These are phyloP conservation scores for Chrysochloris asiatica DNA, from an alignment of 2,113 vertebrate species.

Conservation along the genomic window DNA sequence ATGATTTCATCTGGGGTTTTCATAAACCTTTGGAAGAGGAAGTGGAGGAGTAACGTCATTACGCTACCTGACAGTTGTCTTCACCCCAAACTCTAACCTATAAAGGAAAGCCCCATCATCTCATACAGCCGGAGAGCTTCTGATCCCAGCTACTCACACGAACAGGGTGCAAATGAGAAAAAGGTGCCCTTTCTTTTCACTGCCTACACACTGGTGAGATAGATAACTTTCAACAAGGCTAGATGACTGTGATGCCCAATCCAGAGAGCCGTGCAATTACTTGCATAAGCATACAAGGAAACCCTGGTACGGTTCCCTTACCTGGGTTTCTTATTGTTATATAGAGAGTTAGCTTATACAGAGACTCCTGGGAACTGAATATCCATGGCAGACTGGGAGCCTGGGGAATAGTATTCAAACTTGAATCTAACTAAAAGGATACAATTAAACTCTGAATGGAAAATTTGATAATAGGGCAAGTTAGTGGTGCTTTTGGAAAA, in stretches of 20 bases:
- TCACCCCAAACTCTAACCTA: neutral
- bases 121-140: neutral
- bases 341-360: neutral
- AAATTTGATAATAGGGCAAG: neutral
- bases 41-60: neutral
- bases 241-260: no score
- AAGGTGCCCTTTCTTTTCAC: neutral
- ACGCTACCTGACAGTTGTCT: neutral
- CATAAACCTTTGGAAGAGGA: slow-evolving; percentile 91
- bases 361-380: neutral
- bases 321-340: neutral
- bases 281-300: fast-evolving
- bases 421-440: neutral
- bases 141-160: fast-evolving
- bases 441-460: neutral
- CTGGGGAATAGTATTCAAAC: neutral
- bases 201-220: neutral
- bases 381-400: neutral
- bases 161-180: neutral
- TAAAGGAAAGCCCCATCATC: neutral
- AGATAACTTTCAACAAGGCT: neutral
- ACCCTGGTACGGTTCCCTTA: neutral
- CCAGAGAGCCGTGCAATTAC: neutral
- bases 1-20: slow-evolving; percentile 99
- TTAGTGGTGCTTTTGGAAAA: neutral